A percentile compares a stretch with the other conserved stretches of the same genome.
phyloP scores from a whole-genome alignment of 2,113 vertebrate genomes.

The Campylomormyrus tamandua region DNA sequence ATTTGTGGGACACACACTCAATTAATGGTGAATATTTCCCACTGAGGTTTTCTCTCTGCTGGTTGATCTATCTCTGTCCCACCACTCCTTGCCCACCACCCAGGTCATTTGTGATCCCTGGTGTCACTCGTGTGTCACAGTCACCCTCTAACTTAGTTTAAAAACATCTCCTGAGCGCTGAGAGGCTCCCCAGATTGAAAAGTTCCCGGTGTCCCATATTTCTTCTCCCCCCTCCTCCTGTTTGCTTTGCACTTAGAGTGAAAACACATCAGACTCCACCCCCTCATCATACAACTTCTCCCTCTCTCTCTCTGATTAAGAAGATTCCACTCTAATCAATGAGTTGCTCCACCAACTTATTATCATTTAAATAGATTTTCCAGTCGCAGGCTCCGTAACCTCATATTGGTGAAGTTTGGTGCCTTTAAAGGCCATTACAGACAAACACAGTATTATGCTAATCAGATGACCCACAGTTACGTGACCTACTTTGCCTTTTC shows the following conservation, averaged over 20 bases:
- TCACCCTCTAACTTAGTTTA: neutral
- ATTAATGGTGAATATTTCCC: neutral
- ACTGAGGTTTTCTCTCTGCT: neutral
- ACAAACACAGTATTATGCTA: neutral
- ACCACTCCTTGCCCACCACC: neutral
- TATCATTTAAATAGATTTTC: slow-evolving; percentile 24
- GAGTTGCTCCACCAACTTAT: neutral
- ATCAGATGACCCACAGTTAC: neutral
- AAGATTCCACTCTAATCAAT: slow-evolving; percentile 9
- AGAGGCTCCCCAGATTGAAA: neutral
- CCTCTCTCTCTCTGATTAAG: neutral
- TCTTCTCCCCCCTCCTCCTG: slow-evolving; percentile 5
- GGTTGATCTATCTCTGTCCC: neutral
- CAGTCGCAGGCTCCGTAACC: neutral
- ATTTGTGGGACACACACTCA: neutral
- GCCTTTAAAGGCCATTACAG: neutral
- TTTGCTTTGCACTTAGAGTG: neutral
- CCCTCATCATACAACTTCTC: neutral
- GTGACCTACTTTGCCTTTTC: neutral
- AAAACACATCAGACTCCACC: neutral
- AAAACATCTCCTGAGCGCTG: neutral
- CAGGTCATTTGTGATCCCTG: neutral
- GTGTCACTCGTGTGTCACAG: neutral
- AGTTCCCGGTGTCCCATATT: neutral
- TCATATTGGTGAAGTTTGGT: neutral